Evolutionary conservation across 2,888 invertebrate species (phyloP).

Genomic region (Germaria angustata): DNA sequence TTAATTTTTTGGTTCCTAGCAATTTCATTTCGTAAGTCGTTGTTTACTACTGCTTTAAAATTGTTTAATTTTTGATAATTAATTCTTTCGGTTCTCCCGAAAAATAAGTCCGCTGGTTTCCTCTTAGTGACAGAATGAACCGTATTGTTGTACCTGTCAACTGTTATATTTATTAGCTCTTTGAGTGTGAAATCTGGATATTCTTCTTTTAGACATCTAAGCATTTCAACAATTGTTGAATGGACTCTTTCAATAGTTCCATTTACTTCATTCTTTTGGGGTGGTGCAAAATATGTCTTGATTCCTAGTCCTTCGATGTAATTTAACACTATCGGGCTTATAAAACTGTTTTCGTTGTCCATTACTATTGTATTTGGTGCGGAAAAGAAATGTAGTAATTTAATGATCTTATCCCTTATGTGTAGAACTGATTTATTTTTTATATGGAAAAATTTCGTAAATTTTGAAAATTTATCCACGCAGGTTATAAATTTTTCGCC

Average conservation of each 20-base stretch:
- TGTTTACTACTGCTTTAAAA: neutral
- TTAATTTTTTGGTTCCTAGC: neutral
- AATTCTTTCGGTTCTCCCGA: neutral
- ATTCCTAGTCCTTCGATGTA: slow-evolving; percentile 17
- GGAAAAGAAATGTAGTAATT: slow-evolving; percentile 15
- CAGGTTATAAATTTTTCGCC: neutral
- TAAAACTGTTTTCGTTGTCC: slow-evolving; percentile 13
- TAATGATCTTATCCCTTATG: neutral
- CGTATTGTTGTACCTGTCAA: slow-evolving; percentile 28
- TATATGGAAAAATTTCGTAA: slow-evolving; percentile 7
- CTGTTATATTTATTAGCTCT: neutral
- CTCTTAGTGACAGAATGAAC: neutral
- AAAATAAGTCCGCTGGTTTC: neutral
- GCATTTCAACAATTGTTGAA: no score
- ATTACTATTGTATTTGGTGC: neutral
- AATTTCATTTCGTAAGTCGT: slow-evolving; percentile 2
- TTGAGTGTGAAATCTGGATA: neutral
- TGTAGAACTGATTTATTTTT: slow-evolving; percentile 13
- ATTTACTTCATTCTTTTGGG: neutral
- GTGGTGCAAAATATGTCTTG: slow-evolving; percentile 7
- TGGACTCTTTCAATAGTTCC: slow-evolving; percentile 1
- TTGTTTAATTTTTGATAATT: neutral
- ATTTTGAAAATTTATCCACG: slow-evolving; percentile 14
- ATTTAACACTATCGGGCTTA: neutral
- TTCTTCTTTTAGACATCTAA: no score